A percentile compares a stretch with the other conserved stretches of the same genome.
Evolutionary conservation across 2,888 invertebrate species (phyloP).

Genomic region (Meiosimyza platycephala): DNA sequence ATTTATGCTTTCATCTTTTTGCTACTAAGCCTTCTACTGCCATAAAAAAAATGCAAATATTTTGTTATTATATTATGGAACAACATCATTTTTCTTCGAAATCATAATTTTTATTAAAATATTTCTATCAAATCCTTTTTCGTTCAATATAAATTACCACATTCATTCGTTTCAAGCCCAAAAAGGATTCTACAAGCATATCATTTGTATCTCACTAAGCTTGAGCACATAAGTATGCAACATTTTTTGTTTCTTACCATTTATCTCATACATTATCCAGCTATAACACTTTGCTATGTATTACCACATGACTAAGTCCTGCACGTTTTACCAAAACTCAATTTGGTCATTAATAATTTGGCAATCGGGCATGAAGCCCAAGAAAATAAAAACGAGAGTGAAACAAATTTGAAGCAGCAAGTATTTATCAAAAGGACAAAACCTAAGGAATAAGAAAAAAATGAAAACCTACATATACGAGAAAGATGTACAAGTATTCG

Average conservation of each 20-base stretch:
- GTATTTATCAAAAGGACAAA: background rate
- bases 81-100: too few relatives aligned
- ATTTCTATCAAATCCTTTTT: too few relatives aligned
- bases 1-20: too few relatives aligned
- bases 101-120: too few relatives aligned
- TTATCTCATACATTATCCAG: background rate
- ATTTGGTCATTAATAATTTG: constrained; percentile 29
- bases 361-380: constrained; percentile 9
- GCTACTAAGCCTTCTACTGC: too few relatives aligned
- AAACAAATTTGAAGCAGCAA: background rate
- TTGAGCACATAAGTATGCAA: background rate
- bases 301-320: background rate
- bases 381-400: background rate
- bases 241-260: background rate
- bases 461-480: too few relatives aligned
- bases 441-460: background rate
- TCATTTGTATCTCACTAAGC: background rate
- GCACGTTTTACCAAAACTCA: constrained; percentile 5
- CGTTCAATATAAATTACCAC: too few relatives aligned
- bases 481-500: background rate
- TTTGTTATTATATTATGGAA: too few relatives aligned
- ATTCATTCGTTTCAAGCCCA: too few relatives aligned
- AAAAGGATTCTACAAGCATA: background rate
- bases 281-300: background rate
- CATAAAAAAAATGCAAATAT: too few relatives aligned